Conservation (phyloP, 2,113 vertebrate genomes). For the Corvus moneduloides region DNA sequence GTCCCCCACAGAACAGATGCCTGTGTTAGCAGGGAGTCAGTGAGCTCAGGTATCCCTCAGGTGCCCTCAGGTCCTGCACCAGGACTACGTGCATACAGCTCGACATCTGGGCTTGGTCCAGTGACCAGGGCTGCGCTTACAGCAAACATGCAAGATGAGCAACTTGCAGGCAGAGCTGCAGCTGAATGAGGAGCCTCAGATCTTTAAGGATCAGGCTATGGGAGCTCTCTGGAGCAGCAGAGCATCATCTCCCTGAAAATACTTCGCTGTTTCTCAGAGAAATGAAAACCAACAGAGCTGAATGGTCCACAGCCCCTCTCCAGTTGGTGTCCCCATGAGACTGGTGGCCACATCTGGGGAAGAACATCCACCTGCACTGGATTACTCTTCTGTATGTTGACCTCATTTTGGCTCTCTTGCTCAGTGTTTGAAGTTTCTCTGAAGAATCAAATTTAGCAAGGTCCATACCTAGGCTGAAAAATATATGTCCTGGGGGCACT, state of each 20-base stretch:
- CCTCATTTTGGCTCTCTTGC: neutral
- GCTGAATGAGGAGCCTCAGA: neutral
- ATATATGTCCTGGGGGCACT: conserved; percentile 4
- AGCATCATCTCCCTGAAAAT: neutral
- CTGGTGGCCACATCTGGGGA: neutral
- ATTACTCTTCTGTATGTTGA: neutral
- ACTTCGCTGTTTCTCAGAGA: neutral
- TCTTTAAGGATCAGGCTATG: fast-evolving
- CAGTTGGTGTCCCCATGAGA: neutral
- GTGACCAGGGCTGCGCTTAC: neutral
- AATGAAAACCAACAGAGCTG: neutral
- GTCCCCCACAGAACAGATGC: fast-evolving
- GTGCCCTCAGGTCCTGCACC: neutral
- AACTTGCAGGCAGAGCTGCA: neutral
- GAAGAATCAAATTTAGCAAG: conserved; percentile 6
- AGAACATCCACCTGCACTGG: conserved; percentile 7
- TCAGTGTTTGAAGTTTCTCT: conserved; percentile 23
- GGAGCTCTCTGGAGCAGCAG: neutral
- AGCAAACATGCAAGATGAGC: neutral
- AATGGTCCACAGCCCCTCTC: neutral
- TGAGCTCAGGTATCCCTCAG: neutral
- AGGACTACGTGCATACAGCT: fast-evolving
- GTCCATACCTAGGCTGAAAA: conserved; percentile 42
- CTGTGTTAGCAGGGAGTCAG: neutral
- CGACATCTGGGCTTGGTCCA: neutral